Evolutionary conservation across 2,113 vertebrate genomes (phyloP).

Genomic region (Vidua chalybeata): DNA sequence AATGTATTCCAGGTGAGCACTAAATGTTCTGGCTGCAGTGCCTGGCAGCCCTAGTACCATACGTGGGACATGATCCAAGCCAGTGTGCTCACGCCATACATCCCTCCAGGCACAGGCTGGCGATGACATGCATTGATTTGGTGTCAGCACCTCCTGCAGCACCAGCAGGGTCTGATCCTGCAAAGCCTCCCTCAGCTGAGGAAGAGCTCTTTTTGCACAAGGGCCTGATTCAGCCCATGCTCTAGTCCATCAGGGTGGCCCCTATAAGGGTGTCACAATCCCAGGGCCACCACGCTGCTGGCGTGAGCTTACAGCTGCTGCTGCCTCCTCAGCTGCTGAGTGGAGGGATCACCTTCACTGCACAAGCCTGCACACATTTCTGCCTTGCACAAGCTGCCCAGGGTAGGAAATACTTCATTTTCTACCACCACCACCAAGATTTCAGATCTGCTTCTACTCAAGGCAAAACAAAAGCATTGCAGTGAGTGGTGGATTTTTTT

Average conservation of each 20-base stretch:
- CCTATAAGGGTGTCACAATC: no score
- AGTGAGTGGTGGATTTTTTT: neutral
- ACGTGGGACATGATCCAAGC: conserved; percentile 17
- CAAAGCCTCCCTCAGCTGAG: neutral
- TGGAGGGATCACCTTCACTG: neutral
- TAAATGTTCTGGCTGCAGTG: conserved; percentile 36
- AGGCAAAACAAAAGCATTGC: neutral
- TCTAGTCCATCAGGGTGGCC: neutral
- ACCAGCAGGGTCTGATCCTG: neutral
- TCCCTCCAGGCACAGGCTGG: conserved; percentile 10
- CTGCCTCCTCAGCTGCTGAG: neutral
- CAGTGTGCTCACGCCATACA: neutral
- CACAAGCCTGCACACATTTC: neutral
- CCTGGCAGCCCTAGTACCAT: conserved; percentile 19
- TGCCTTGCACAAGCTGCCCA: neutral
- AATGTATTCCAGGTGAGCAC: conserved; percentile 51
- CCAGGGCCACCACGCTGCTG: neutral
- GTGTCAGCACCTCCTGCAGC: neutral
- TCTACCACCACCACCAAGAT: neutral
- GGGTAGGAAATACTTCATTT: neutral
- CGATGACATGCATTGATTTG: neutral
- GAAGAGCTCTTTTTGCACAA: neutral
- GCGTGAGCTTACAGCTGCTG: neutral
- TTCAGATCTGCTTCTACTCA: neutral
- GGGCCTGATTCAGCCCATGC: neutral